Evolutionary conservation across 2,113 vertebrate genomes (phyloP).

Genomic region (Pseudorasbora parva): DNA sequence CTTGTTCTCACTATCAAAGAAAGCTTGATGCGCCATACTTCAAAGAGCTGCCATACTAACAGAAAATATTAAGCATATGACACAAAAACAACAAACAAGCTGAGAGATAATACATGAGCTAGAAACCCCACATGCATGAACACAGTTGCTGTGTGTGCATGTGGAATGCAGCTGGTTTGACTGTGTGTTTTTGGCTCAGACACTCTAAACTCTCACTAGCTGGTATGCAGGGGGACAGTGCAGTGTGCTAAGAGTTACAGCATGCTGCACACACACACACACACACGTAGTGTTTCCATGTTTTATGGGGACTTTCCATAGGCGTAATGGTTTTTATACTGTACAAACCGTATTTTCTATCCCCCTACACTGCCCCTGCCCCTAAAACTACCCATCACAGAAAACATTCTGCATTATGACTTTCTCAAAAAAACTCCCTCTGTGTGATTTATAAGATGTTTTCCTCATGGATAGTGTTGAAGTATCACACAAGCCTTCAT

Average conservation of each 20-base stretch:
- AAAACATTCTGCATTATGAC: no score
- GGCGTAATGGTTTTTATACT: no score
- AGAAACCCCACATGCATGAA: neutral
- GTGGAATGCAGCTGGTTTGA: constrained; percentile 38
- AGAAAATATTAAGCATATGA: neutral
- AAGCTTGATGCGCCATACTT: neutral
- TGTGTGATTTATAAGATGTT: no score
- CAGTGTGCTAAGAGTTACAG: constrained; percentile 26
- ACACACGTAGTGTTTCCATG: no score
- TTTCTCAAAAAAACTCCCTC: no score
- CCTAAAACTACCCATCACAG: no score
- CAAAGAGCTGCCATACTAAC: neutral
- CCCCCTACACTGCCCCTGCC: no score
- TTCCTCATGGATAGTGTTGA: no score
- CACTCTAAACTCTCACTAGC: constrained; percentile 18
- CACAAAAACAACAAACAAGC: neutral
- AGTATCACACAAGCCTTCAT: neutral
- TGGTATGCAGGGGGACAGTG: constrained; percentile 27
- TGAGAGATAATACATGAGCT: neutral
- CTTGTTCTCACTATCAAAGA: neutral
- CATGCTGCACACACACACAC: neutral
- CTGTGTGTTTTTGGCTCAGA: constrained; percentile 47
- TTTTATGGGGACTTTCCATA: no score
- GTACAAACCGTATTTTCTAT: no score
- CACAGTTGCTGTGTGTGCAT: neutral